These are phyloP conservation scores for Deroplatys truncata DNA, from an alignment of 2,888 invertebrate species.

Conservation along the genomic window DNA sequence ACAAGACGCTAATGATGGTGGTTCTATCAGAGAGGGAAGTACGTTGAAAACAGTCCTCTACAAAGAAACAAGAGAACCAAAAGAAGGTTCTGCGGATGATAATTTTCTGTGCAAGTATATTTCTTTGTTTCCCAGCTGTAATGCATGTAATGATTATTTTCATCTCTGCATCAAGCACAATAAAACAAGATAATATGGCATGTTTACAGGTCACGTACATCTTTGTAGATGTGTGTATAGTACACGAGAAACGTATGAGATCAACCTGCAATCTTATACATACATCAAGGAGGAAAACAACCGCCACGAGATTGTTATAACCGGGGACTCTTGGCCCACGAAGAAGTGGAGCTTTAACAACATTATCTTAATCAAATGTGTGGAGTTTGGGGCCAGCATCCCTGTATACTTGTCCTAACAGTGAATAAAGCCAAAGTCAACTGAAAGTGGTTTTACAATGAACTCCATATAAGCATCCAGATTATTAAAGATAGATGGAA, in stretches of 20 bases:
- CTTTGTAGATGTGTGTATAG: background rate
- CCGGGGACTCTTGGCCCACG: background rate
- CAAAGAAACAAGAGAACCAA: background rate
- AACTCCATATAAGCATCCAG: no score
- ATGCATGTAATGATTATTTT: background rate
- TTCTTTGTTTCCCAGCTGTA: background rate
- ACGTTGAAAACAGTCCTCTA: background rate
- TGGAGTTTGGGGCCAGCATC: background rate
- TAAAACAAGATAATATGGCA: background rate
- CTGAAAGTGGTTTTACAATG: no score
- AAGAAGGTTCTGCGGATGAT: background rate
- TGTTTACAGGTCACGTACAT: background rate
- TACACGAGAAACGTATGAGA: background rate
- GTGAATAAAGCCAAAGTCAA: no score
- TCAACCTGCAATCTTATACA: background rate
- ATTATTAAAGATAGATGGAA: no score
- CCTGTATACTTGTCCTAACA: no score
- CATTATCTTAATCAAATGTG: background rate
- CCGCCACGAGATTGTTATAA: background rate
- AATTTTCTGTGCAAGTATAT: background rate
- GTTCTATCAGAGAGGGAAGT: background rate
- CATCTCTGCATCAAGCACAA: background rate
- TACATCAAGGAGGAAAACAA: background rate
- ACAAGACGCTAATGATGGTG: no score
- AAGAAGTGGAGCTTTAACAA: background rate